Conservation (phyloP, 2,797 vertebrate genomes). For the Dicrostonyx torquatus region DNA sequence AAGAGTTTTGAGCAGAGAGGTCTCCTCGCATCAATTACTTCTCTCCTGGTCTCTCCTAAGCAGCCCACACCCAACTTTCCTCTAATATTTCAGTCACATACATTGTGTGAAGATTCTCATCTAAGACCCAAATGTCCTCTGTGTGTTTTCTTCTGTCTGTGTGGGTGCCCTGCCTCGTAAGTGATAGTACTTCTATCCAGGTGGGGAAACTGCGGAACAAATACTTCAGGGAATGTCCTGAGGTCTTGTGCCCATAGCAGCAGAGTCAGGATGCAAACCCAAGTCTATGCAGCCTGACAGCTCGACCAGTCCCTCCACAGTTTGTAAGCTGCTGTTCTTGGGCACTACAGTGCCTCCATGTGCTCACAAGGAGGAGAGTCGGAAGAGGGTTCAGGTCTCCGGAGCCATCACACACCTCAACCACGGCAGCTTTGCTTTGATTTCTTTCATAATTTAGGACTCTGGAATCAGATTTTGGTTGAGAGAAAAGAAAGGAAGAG, state of each 20-base stretch:
- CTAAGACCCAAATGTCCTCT: neutral
- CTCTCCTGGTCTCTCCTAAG: neutral
- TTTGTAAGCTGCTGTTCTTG: neutral
- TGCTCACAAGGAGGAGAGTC: neutral
- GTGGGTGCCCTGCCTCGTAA: neutral
- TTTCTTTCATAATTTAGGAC: neutral
- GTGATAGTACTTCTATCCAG: neutral
- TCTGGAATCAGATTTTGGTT: neutral
- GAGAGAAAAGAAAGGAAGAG: neutral
- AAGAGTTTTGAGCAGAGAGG: neutral
- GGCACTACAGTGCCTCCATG: fast-evolving
- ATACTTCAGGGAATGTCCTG: neutral
- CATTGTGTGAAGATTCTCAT: neutral
- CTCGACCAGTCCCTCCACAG: neutral
- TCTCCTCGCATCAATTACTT: neutral
- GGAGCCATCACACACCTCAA: neutral
- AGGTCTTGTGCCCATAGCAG: neutral
- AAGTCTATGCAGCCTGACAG: neutral
- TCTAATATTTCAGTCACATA: neutral
- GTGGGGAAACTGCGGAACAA: neutral
- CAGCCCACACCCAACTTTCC: neutral
- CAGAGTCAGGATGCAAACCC: neutral
- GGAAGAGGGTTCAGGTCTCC: neutral
- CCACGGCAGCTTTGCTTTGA: neutral
- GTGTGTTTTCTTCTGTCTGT: fast-evolving